Conservation (phyloP, 64 coral and sea anemone species). For the Astreopora myriophthalma region DNA sequence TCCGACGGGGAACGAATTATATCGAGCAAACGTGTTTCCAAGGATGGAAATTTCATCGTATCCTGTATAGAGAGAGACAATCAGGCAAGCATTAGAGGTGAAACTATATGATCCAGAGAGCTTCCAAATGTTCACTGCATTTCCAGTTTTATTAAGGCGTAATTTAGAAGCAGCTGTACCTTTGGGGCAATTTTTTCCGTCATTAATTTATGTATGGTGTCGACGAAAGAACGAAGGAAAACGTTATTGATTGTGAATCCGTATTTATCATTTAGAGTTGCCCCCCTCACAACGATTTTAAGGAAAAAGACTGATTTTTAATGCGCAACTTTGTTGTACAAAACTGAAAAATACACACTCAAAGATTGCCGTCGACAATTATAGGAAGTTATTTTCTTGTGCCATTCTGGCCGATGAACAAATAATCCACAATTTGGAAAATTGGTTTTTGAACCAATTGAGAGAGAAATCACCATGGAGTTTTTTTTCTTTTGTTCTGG, state of each 20-base stretch:
- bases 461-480: background rate
- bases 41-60: conserved; percentile 92
- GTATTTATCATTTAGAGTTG: background rate
- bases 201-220: conserved; percentile 99
- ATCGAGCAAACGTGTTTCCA: conserved; percentile 92
- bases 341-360: background rate
- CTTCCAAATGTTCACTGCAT: conserved; percentile 12
- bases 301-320: background rate
- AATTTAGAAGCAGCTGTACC: conserved; percentile 91
- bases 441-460: background rate
- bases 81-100: conserved; percentile 35
- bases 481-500: conserved; percentile 3
- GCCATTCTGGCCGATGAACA: background rate
- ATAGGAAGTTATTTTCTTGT: background rate
- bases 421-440: background rate
- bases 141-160: conserved; percentile 38
- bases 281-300: conserved; percentile 3
- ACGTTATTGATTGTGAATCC: conserved; percentile 48
- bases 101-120: background rate
- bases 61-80: conserved; percentile 61
- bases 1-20: conserved; percentile 95
- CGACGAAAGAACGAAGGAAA: conserved; percentile 46
- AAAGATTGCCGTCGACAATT: background rate
- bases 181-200: conserved; percentile 63
- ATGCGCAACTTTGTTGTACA: background rate